A percentile compares a stretch with the other conserved stretches of the same genome.
These are phyloP conservation scores for Naja naja DNA, from an alignment of 2,113 vertebrate genomes.

Conservation along the genomic window DNA sequence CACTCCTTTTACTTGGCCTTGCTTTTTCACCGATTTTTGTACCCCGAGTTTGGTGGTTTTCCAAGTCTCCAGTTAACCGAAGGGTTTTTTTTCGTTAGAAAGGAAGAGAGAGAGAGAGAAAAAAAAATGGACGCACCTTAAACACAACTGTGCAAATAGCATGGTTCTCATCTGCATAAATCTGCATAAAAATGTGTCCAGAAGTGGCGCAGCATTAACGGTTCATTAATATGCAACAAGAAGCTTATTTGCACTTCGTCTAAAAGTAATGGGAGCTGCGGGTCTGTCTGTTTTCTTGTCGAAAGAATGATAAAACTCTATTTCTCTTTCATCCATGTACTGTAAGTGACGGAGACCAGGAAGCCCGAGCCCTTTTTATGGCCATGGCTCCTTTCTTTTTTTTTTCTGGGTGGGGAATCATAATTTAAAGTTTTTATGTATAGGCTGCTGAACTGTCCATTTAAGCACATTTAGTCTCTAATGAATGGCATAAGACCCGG, in stretches of 20 bases:
- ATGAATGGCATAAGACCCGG: neutral
- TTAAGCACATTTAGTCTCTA: slow-evolving; percentile 52
- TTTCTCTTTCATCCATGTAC: slow-evolving; percentile 52
- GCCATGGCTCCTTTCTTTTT: slow-evolving; percentile 55
- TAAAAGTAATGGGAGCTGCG: slow-evolving; percentile 66
- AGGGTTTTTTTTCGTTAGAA: neutral
- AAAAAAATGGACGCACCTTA: slow-evolving; percentile 45
- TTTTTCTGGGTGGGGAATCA: slow-evolving; percentile 48
- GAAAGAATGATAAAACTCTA: neutral
- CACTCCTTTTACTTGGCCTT: neutral
- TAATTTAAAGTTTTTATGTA: slow-evolving; percentile 50
- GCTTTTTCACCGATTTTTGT: slow-evolving; percentile 15
- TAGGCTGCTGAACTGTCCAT: slow-evolving; percentile 55
- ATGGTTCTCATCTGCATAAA: slow-evolving; percentile 59
- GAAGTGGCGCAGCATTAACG: slow-evolving; percentile 57
- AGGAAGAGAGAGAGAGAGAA: slow-evolving; percentile 10
- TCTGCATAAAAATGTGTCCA: slow-evolving; percentile 58
- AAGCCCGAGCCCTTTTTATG: slow-evolving; percentile 23
- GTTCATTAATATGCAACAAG: slow-evolving; percentile 68
- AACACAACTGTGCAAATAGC: slow-evolving; percentile 63
- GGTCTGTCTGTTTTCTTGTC: neutral
- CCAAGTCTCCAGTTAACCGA: neutral
- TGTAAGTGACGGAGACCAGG: slow-evolving; percentile 55
- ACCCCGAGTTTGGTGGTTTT: neutral
- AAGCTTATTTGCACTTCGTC: slow-evolving; percentile 70